Evolutionary conservation across 2,888 invertebrate species (phyloP), one percentile per base, ranked within the genome.

Genomic region (Leptopilina myrica): DNA sequence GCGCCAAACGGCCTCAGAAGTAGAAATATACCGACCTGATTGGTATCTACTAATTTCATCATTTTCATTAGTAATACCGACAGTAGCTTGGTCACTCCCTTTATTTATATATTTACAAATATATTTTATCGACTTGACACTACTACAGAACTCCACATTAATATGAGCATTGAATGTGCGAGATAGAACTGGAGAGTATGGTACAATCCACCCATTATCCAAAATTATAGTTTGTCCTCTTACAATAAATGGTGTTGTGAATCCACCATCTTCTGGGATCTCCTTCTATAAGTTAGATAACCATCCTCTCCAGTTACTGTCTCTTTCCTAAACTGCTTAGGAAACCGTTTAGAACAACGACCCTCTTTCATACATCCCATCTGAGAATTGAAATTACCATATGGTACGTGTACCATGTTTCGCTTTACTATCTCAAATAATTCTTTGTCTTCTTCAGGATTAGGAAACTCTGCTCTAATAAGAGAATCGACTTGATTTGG

Each of bases 91-190:
- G 78, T 88, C 86, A 53, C 82, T 82, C 7, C 88, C 88, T 84
- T 89, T 89, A 66, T 86, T 86, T 2, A 90, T 81, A 79, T 89
- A 90, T 77, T 89, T 0, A 20, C 20, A 20, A 20, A 20, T 20
- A 20, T 20, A 20, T 20, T 20, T 20, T 20, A 20, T 20, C 20
- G 87, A 86, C 80, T 92, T 91, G 0, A 92, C 90, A 0, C 91
- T 92, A 84, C 86, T 88, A 79, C 92, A 92, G 78, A 76, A 88
- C 80, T 92, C 92, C 11, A 92, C 90, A 83, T 92, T 92, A n/a
- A 89, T 89, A 80, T 92, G 90, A 0, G 89, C 87, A 26, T 87
- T 75, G 64, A 83, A 88, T 15, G 76, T 83, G 73, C 81, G 81
- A 12, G 78, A 86, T 1, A 89, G 85, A 8, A 87, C 6, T n/a